Evolutionary conservation across 2,797 vertebrate genomes (phyloP), one percentile per base, ranked within the genome.

Genomic region (Sarcophilus harrisii): DNA sequence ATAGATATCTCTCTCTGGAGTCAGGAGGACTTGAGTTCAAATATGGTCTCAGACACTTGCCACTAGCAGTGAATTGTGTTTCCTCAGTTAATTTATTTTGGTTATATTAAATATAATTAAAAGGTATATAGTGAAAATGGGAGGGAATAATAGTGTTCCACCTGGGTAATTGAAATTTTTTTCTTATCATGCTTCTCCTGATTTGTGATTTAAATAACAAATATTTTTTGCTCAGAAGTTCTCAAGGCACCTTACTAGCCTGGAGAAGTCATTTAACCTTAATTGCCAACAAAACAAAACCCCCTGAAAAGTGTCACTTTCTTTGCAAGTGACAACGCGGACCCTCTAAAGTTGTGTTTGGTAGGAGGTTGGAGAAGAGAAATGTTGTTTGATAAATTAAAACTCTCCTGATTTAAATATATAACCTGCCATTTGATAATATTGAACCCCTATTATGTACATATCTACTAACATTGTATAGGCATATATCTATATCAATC

Each of bases 201-300:
- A 45, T 24, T 87, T 87, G 73, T 27, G 13, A 59, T 92, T 93
- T 92, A 96, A 96, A 90, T 57, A 21, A 55, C 89, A 93, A 55
- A 60, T 73, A 92, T 57, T 73, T 16, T 93, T 38, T 92, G 27
- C 91, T 14, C 91, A 32, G 3, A 92, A 93, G 95, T 94, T 21
- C 92, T 57, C 57, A 91, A 81, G 91, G 3, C 55, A 87, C 59
- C 89, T 95, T 58, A 92, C 54, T 55, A 55, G 9, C 54, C 9
- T 11, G 54, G 54, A 10, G 54, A 55, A 55, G 54, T 55, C 54
- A 55, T 55, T 55, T 55, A 55, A 55, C 54, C 54, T 9, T 9
- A 54, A 54, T 8, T 54, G 52, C 52, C 52, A 54, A 54, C 52
- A 54, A 54, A 54, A 54, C 52, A 54, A 54, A 54, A 54, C 8